Percentiles rank a stretch among this genome's conserved stretches.
phyloP scores from a whole-genome alignment of 2,888 invertebrate species.

The Nycteola revayana region DNA sequence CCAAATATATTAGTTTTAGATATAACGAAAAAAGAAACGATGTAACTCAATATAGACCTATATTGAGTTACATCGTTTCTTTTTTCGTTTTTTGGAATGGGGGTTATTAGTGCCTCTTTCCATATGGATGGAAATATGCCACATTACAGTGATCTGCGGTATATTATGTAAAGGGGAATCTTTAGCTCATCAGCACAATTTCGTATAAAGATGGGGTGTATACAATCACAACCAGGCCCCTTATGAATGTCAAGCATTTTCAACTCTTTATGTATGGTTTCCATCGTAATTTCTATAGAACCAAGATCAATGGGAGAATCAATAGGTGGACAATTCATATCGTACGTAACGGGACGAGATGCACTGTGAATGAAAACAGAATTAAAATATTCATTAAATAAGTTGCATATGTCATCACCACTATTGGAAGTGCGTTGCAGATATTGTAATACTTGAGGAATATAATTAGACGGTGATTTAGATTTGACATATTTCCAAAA shows the following conservation, averaged over 20 bases:
- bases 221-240: conserved; percentile 1
- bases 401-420: background rate
- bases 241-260: background rate
- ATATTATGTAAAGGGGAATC: background rate
- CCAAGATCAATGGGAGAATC: background rate
- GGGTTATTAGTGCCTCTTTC: background rate
- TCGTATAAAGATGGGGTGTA: conserved; percentile 1
- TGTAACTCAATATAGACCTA: too few relatives aligned
- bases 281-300: background rate
- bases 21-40: too few relatives aligned
- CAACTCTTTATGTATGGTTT: background rate
- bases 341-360: background rate
- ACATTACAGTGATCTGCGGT: background rate
- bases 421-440: background rate
- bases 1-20: background rate
- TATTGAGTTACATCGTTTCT: background rate
- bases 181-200: background rate
- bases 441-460: background rate
- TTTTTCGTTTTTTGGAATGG: conserved; percentile 1
- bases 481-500: background rate
- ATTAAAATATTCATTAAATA: conserved; percentile 2
- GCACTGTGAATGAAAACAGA: background rate
- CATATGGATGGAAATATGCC: background rate
- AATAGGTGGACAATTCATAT: background rate
- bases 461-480: background rate